These are phyloP conservation scores for Schrankia costaestrigalis DNA, from an alignment of 2,888 invertebrate genomes.

Conservation along the genomic window DNA sequence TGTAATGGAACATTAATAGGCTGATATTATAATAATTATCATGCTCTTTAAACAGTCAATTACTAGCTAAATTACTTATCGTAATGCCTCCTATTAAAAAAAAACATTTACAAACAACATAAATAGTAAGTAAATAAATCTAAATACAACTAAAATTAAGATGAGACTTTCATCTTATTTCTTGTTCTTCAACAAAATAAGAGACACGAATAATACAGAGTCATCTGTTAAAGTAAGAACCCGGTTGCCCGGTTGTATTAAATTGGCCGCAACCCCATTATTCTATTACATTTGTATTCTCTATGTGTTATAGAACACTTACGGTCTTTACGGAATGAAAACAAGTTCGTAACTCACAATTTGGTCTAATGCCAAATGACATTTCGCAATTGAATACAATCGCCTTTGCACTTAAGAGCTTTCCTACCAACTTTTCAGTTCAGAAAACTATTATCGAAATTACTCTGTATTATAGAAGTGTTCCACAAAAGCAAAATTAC, in stretches of 20 bases:
- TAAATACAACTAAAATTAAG: no score
- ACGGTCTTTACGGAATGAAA: constrained; percentile 20
- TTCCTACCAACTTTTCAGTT: constrained; percentile 2
- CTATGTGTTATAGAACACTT: constrained; percentile 21
- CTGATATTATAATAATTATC: neutral
- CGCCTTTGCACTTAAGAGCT: constrained; percentile 15
- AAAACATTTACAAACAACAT: constrained; percentile 11
- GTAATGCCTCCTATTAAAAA: neutral
- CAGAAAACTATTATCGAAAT: constrained; percentile 13
- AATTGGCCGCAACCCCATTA: constrained; percentile 1
- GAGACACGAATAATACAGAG: constrained; percentile 11
- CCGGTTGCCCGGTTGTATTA: constrained; percentile 13
- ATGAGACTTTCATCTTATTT: no score
- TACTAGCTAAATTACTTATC: neutral
- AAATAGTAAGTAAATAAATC: constrained; percentile 7
- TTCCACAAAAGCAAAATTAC: no score
- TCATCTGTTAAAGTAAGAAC: constrained; percentile 7
- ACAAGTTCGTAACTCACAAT: constrained; percentile 31
- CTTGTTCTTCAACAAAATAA: constrained; percentile 10
- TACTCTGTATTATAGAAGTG: constrained; percentile 2
- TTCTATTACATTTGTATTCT: constrained; percentile 10
- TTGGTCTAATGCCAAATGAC: constrained; percentile 48
- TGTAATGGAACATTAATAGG: no score
- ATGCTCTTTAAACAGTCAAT: constrained; percentile 4
- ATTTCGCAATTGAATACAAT: constrained; percentile 39